These are phyloP conservation scores for Onthophagus sagittarius DNA, from an alignment of 2,888 invertebrate genomes.

Conservation along the genomic window DNA sequence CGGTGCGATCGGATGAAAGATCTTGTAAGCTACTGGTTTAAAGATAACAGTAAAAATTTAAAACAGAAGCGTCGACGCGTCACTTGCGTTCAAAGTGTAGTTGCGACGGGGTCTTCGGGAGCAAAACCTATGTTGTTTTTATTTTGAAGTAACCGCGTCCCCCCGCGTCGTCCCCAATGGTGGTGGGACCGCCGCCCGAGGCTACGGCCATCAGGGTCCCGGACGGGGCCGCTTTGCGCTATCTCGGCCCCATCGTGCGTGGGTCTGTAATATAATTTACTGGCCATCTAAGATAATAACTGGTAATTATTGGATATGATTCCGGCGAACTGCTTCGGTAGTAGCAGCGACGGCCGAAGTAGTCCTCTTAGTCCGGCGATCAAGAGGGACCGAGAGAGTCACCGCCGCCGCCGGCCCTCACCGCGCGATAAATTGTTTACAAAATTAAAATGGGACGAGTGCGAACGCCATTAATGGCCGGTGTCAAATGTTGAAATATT, in stretches of 20 bases:
- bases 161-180: neutral
- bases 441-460: conserved; percentile 16
- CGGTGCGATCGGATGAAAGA: no score
- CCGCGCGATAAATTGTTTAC: conserved; percentile 24
- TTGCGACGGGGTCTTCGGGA: neutral
- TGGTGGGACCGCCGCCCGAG: neutral
- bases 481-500: conserved; percentile 14
- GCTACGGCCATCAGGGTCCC: neutral
- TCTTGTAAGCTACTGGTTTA: no score
- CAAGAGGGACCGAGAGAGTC: conserved; percentile 19
- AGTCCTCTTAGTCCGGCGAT: neutral
- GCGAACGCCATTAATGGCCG: conserved; percentile 11
- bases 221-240: neutral
- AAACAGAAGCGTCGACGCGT: neutral
- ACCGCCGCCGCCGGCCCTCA: conserved; percentile 19
- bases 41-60: neutral
- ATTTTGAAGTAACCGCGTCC: neutral
- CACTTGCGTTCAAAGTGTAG: neutral
- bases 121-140: neutral
- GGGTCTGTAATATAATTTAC: conserved; percentile 48
- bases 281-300: conserved; percentile 46
- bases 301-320: conserved; percentile 43
- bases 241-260: conserved; percentile 41
- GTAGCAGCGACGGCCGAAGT: neutral
- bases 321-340: conserved; percentile 21